Percentiles rank a stretch among this genome's conserved stretches.
Conservation (phyloP, 2,113 vertebrate genomes). For the Amblyornis subalaris region DNA sequence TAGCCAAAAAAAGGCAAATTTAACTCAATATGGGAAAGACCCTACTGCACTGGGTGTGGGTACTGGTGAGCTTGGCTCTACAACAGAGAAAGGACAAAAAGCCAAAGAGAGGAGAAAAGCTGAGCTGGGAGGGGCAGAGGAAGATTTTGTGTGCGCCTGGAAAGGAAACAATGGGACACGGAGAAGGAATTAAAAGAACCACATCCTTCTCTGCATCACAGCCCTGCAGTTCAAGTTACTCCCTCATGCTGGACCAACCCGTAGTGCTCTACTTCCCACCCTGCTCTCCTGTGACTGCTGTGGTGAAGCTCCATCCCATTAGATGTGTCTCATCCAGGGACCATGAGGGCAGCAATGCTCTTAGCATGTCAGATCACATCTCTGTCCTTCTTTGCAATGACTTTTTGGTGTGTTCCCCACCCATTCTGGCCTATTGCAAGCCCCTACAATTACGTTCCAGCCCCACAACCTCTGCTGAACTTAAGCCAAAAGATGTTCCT, state of each 20-base stretch:
- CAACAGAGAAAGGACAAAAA: not conserved
- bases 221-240: not conserved
- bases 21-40: not conserved
- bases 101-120: not conserved
- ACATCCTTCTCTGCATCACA: conserved; percentile 33
- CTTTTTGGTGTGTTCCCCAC: not conserved
- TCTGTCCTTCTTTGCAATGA: not conserved
- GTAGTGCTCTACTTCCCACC: not conserved
- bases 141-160: not conserved
- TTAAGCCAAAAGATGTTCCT: not conserved
- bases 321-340: not conserved
- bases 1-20: not conserved
- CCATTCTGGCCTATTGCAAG: not conserved
- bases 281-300: not conserved
- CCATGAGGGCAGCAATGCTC: not conserved
- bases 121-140: not conserved
- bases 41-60: not conserved
- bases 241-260: not conserved
- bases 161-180: conserved; percentile 29
- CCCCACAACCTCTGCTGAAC: not conserved
- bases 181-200: conserved; percentile 38
- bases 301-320: not conserved
- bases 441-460: not conserved
- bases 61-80: not conserved
- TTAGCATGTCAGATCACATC: not conserved